A percentile compares a stretch with the other conserved stretches of the same genome.
phyloP scores from a whole-genome alignment of 2,888 invertebrate genomes.

The Listrodromus nycthemerus region DNA sequence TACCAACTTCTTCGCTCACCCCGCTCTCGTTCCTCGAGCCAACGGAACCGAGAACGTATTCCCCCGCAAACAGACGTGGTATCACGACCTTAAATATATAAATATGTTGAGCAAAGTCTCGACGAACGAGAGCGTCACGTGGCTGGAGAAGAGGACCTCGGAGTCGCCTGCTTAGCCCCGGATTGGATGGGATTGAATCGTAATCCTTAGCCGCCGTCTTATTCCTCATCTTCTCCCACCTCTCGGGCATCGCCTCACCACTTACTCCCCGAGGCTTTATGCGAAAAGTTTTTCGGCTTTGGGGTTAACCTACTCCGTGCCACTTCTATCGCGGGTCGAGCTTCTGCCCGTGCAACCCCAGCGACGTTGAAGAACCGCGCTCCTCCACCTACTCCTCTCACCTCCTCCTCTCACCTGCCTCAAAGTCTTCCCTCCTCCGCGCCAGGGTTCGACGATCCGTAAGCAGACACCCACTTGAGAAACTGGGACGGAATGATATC shows the following conservation, averaged over 20 bases:
- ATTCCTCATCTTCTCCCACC: conserved; percentile 16
- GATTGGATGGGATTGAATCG: conserved; percentile 70
- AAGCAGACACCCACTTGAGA: conserved; percentile 40
- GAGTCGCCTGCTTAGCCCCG: conserved; percentile 34
- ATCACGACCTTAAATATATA: conserved; percentile 53
- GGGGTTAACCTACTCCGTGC: conserved; percentile 17
- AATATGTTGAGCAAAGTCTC: conserved; percentile 33
- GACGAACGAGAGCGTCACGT: conserved; percentile 21
- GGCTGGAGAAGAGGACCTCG: conserved; percentile 17
- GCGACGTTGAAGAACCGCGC: conserved; percentile 5
- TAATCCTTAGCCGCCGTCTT: conserved; percentile 56
- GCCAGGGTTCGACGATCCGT: conserved; percentile 28
- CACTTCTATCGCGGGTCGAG: neutral
- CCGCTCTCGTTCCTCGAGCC: conserved; percentile 9
- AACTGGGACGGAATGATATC: conserved; percentile 43
- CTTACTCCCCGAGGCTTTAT: conserved; percentile 50
- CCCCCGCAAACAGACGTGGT: conserved; percentile 27
- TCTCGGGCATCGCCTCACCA: neutral
- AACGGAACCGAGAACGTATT: conserved; percentile 23
- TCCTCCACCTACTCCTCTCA: neutral
- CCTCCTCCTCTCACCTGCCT: neutral
- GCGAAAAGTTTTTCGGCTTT: conserved; percentile 65
- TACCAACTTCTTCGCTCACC: conserved; percentile 46
- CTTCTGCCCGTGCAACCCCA: neutral
- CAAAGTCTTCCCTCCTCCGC: neutral